A percentile compares a stretch with the other conserved stretches of the same genome.
These are phyloP conservation scores for Lepidochitona cinerea DNA, from an alignment of 2,888 invertebrate genomes.

Conservation along the genomic window DNA sequence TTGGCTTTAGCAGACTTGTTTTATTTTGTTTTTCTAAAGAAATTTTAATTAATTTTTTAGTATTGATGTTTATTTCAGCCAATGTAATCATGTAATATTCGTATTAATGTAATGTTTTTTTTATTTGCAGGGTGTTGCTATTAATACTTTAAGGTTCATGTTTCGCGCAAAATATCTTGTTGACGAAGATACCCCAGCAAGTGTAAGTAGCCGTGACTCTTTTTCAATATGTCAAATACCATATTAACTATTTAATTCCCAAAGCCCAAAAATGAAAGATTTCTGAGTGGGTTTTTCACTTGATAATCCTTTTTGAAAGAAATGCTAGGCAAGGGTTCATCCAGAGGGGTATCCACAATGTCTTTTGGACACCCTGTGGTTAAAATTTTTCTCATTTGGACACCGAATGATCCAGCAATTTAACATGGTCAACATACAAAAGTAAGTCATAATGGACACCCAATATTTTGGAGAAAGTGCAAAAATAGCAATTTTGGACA, in stretches of 20 bases:
- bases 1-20: background rate
- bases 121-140: slow-evolving; percentile 81
- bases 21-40: background rate
- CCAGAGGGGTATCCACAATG: background rate
- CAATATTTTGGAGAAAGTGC: too few species aligned
- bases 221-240: background rate
- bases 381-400: too few species aligned
- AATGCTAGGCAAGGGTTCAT: background rate
- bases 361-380: too few species aligned
- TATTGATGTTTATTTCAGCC: too few species aligned
- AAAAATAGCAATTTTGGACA: too few species aligned
- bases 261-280: too few species aligned
- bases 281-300: background rate
- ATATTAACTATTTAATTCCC: too few species aligned
- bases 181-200: slow-evolving; percentile 85
- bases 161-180: slow-evolving; percentile 92
- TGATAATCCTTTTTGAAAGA: background rate
- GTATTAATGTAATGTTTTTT: background rate
- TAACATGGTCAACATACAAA: too few species aligned
- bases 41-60: too few species aligned
- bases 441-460: too few species aligned
- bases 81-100: too few species aligned
- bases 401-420: background rate
- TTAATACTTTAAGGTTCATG: slow-evolving; percentile 90
- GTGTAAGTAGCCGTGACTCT: background rate